phyloP scores from a whole-genome alignment of 2,888 invertebrate species.

The Rhingia campestris region DNA sequence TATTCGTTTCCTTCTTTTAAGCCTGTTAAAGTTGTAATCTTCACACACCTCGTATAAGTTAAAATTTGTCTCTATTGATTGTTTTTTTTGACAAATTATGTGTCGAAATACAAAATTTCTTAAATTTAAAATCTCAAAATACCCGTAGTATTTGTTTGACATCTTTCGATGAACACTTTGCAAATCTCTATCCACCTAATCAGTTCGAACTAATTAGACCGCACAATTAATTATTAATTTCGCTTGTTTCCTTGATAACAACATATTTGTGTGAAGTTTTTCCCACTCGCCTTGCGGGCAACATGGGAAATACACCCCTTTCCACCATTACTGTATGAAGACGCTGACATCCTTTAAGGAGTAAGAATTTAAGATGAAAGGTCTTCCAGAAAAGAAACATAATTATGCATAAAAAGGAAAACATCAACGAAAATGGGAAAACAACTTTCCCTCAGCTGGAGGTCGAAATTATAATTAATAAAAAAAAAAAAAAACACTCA shows the following conservation, averaged over 20 bases:
- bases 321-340: background rate
- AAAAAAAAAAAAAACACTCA: background rate
- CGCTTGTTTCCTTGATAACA: constrained; percentile 14
- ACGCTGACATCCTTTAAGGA: constrained; percentile 2
- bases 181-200: too few relatives aligned
- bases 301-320: background rate
- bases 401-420: constrained; percentile 28
- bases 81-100: too few relatives aligned
- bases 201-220: constrained; percentile 36
- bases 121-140: too few relatives aligned
- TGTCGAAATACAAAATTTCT: too few relatives aligned
- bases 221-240: constrained; percentile 30
- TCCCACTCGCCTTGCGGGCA: constrained; percentile 10
- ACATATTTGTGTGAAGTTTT: constrained; percentile 38
- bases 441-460: constrained; percentile 15
- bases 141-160: too few relatives aligned
- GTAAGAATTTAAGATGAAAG: background rate
- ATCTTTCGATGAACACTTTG: too few relatives aligned
- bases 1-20: too few relatives aligned
- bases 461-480: constrained; percentile 48
- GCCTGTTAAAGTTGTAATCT: too few relatives aligned
- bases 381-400: background rate
- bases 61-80: too few relatives aligned
- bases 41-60: too few relatives aligned
- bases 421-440: background rate